Percentiles rank a stretch among this genome's conserved stretches.
Conservation (phyloP, 2,888 invertebrate genomes). For the Microplitis manilae region DNA sequence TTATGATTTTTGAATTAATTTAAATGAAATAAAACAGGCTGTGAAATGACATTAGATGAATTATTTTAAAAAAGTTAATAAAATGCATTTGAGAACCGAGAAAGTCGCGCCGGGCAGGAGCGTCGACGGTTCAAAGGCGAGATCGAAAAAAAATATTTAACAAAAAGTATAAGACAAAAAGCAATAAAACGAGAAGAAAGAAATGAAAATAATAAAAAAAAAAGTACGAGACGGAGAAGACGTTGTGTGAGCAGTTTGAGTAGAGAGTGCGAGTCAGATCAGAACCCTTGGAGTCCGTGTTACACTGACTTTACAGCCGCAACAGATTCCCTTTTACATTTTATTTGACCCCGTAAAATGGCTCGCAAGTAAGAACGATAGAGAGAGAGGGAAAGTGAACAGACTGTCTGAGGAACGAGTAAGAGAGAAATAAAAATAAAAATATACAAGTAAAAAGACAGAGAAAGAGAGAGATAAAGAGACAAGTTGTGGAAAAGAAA, state of each 20-base stretch:
- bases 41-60: no score
- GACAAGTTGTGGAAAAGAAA: constrained; percentile 28
- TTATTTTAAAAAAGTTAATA: no score
- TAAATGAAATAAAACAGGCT: no score
- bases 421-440: constrained; percentile 33
- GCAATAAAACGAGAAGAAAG: constrained; percentile 29
- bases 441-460: constrained; percentile 26
- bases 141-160: constrained; percentile 20
- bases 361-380: constrained; percentile 12
- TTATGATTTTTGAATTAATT: no score
- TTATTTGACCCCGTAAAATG: constrained; percentile 39
- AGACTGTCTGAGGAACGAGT: constrained; percentile 33
- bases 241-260: constrained; percentile 14
- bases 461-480: constrained; percentile 29
- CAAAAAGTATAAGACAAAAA: constrained; percentile 19
- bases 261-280: constrained; percentile 30
- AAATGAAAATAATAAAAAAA: constrained; percentile 27
- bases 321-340: constrained; percentile 61
- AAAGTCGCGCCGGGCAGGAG: constrained; percentile 8
- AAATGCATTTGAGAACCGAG: constrained; percentile 27
- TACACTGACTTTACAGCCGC: constrained; percentile 55
- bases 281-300: constrained; percentile 46
- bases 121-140: constrained; percentile 27
- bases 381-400: constrained; percentile 7
- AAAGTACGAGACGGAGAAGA: constrained; percentile 30